Conservation (phyloP, 1,140 invertebrate species). For the Panonychus citri region DNA sequence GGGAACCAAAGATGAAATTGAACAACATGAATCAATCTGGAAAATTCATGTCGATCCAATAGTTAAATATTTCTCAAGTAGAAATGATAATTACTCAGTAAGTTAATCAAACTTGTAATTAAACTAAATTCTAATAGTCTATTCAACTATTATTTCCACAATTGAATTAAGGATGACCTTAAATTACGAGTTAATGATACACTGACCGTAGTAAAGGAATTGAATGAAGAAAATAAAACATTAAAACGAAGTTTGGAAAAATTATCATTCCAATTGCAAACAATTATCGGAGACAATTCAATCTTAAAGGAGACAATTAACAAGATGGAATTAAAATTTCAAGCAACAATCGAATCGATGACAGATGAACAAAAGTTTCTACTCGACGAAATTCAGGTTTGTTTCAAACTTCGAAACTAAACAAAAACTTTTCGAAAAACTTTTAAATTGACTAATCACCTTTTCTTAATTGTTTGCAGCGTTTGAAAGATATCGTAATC, state of each 20-base stretch:
- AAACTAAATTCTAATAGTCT: neutral
- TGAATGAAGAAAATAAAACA: neutral
- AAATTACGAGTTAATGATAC: neutral
- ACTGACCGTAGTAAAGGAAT: neutral
- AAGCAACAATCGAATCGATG: neutral
- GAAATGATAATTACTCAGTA: neutral
- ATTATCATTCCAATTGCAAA: neutral
- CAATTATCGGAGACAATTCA: neutral
- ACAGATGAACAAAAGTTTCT: neutral
- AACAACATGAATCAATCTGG: conserved; percentile 8
- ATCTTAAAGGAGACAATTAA: neutral
- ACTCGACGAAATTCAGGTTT: neutral
- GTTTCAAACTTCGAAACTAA: too few species aligned
- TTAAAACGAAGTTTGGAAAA: neutral
- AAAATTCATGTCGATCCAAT: conserved; percentile 3
- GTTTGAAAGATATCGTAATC: too few species aligned
- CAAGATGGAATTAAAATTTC: neutral
- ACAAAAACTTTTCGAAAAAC: too few species aligned
- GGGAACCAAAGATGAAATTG: conserved; percentile 4
- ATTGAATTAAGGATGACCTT: neutral
- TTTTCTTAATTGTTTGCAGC: too few species aligned
- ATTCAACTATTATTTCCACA: neutral
- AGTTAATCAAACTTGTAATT: neutral
- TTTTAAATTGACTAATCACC: too few species aligned
- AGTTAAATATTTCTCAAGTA: neutral